These are phyloP conservation scores for Polypedilum pembai DNA, from an alignment of 1,140 invertebrate species.

Conservation along the genomic window DNA sequence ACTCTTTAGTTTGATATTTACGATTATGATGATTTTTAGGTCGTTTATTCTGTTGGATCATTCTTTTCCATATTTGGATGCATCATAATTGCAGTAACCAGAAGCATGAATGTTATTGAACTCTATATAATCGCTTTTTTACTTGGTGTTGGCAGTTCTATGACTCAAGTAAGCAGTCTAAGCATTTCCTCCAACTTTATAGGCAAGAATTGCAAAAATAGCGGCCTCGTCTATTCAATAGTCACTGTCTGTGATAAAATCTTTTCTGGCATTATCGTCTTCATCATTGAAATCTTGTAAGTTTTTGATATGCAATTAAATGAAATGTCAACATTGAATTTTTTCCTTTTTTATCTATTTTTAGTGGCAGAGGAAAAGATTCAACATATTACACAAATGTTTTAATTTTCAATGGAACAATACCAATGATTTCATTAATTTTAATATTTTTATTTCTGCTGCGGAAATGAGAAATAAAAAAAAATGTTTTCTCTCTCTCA, in stretches of 20 bases:
- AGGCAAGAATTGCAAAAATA: neutral
- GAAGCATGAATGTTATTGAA: neutral
- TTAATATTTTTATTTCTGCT: no score
- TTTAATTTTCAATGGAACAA: neutral
- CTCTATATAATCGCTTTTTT: neutral
- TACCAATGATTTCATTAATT: neutral
- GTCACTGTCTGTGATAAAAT: constrained; percentile 18
- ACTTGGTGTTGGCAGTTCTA: neutral
- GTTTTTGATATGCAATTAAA: neutral
- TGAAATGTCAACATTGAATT: neutral
- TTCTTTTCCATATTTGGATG: constrained; percentile 17
- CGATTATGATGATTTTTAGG: neutral
- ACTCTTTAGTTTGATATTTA: no score
- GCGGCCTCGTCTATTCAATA: constrained; percentile 6
- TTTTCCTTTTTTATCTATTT: neutral
- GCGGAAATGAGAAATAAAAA: no score
- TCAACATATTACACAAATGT: neutral
- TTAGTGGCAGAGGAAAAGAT: neutral
- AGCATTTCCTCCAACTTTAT: neutral
- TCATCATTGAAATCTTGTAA: constrained; percentile 9
- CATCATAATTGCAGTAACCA: neutral
- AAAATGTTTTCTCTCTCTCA: no score
- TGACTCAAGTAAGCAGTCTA: neutral
- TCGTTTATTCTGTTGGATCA: constrained; percentile 15
- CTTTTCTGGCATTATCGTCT: constrained; percentile 15